Evolutionary conservation across 2,113 vertebrate genomes (phyloP).

Genomic region (Pagrus major): DNA sequence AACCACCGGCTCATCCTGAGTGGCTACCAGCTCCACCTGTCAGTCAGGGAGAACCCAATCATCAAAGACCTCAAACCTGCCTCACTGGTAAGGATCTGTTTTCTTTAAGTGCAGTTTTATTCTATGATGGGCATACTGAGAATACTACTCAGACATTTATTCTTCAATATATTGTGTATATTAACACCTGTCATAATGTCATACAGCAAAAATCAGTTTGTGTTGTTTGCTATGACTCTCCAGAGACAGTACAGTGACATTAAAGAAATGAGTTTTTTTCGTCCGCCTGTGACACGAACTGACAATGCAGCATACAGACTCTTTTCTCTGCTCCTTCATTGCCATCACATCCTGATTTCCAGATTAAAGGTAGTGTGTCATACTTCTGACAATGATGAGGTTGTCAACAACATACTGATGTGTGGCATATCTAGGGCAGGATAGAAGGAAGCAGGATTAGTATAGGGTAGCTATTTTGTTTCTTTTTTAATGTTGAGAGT

Average conservation of each 20-base stretch:
- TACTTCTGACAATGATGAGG: neutral
- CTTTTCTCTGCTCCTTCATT: neutral
- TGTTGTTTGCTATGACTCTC: neutral
- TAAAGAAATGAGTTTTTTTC: neutral
- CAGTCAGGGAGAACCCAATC: slow-evolving; percentile 96
- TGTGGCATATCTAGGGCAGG: neutral
- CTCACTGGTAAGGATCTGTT: slow-evolving; percentile 85
- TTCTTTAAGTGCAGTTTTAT: neutral
- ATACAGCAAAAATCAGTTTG: neutral
- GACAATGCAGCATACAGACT: neutral
- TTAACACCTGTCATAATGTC: neutral
- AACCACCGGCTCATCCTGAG: slow-evolving; percentile 97
- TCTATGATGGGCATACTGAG: neutral
- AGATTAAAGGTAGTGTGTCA: neutral
- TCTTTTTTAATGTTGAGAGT: neutral
- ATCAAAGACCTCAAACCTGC: slow-evolving; percentile 93
- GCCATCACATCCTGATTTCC: neutral
- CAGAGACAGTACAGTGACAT: neutral
- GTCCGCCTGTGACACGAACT: neutral
- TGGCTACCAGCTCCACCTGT: slow-evolving; percentile 96
- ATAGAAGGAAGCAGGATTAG: neutral
- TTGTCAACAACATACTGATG: slow-evolving; percentile 14
- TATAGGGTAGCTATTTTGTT: neutral
- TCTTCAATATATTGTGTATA: neutral
- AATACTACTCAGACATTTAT: neutral